phyloP scores from a whole-genome alignment of 2,888 invertebrate species.

The Polydrusus cervinus region DNA sequence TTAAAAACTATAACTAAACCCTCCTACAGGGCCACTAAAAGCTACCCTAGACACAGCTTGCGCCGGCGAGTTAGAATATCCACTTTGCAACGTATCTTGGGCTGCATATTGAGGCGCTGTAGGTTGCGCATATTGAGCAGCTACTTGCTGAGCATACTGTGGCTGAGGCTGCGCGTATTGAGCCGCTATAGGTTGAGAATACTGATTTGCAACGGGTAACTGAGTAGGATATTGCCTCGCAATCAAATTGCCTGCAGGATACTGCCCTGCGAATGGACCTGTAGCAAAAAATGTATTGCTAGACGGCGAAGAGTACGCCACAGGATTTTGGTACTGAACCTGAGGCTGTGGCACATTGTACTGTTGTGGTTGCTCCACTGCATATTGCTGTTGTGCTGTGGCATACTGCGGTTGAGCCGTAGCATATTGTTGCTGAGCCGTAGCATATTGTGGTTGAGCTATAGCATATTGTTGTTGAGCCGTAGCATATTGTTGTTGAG shows the following conservation, averaged over 20 bases:
- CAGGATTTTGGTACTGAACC: not conserved
- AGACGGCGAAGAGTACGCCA: conserved; percentile 17
- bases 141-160: conserved; percentile 10
- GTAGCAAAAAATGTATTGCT: conserved; percentile 47
- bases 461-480: not conserved
- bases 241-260: not conserved
- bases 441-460: conserved; percentile 19
- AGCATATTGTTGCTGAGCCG: not conserved
- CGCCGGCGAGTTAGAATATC: conserved; percentile 15
- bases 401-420: not conserved
- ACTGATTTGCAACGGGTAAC: not conserved
- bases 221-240: conserved; percentile 5
- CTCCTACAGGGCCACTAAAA: conserved; percentile 40
- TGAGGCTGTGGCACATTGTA: not conserved
- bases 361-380: conserved; percentile 8
- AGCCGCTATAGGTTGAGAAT: not conserved
- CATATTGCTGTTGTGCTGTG: not conserved
- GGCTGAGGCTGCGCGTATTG: not conserved
- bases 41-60: conserved; percentile 46
- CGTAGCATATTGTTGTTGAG: not conserved
- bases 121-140: conserved; percentile 16
- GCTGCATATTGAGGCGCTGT: not conserved
- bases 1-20: conserved; percentile 50
- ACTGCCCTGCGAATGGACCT: conserved; percentile 44
- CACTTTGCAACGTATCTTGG: not conserved